Conservation (phyloP, 1,140 invertebrate species). For the Drosophila watanabei region DNA sequence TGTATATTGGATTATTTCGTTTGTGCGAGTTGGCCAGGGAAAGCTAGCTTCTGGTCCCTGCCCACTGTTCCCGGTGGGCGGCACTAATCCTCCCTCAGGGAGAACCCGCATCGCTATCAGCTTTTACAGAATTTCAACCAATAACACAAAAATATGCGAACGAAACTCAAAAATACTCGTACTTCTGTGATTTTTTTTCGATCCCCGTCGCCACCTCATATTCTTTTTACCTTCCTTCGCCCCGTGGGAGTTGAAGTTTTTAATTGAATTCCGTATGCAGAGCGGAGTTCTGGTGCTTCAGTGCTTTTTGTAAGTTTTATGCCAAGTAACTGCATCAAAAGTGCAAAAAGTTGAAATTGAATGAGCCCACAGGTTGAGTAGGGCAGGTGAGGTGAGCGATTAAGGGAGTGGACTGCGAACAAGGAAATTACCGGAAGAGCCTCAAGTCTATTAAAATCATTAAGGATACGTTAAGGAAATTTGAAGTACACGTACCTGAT, state of each 20-base stretch:
- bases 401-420: constrained; percentile 32
- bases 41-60: not conserved
- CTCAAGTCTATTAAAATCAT: constrained; percentile 17
- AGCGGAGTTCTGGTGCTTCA: constrained; percentile 29
- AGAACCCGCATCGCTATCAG: constrained; percentile 18
- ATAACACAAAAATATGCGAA: constrained; percentile 51
- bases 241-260: constrained; percentile 48
- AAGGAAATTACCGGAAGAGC: constrained; percentile 46
- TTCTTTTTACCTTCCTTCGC: constrained; percentile 4
- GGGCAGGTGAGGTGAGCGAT: constrained; percentile 8
- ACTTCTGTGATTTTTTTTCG: constrained; percentile 59
- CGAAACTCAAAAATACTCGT: constrained; percentile 61
- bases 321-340: constrained; percentile 56
- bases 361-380: constrained; percentile 4
- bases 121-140: constrained; percentile 47
- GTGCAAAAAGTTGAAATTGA: constrained; percentile 52
- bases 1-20: constrained; percentile 77
- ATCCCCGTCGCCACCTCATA: not conserved
- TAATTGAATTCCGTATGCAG: constrained; percentile 62
- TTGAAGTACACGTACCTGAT: not conserved
- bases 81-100: constrained; percentile 30
- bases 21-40: constrained; percentile 56
- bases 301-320: constrained; percentile 50
- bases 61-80: constrained; percentile 20
- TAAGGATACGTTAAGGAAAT: constrained; percentile 12